phyloP scores from a whole-genome alignment of 2,113 vertebrate species.

The Neodontobutis hainanensis region DNA sequence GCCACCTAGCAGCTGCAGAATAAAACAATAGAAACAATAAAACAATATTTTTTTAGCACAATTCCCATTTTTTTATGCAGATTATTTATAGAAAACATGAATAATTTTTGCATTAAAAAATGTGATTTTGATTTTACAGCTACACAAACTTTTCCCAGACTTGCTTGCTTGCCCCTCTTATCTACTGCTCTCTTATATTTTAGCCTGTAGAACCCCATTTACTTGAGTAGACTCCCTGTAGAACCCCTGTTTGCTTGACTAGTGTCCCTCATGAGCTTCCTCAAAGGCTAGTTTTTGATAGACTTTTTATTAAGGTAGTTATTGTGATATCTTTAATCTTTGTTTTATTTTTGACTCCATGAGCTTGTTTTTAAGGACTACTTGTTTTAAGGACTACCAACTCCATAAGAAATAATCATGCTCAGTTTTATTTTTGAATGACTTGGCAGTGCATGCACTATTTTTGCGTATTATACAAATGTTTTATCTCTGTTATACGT shows the following conservation, averaged over 20 bases:
- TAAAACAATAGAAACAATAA: too few species aligned
- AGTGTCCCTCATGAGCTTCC: not conserved
- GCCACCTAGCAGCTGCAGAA: constrained; percentile 18
- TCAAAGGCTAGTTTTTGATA: too few species aligned
- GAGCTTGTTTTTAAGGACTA: constrained; percentile 55
- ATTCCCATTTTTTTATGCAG: too few species aligned
- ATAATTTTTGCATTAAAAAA: too few species aligned
- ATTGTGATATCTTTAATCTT: not conserved
- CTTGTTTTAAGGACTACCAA: constrained; percentile 11
- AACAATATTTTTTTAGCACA: too few species aligned
- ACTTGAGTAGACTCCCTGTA: not conserved
- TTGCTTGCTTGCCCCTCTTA: constrained; percentile 2
- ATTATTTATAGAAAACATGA: too few species aligned
- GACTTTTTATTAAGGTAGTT: not conserved
- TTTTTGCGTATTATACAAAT: not conserved
- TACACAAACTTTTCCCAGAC: not conserved
- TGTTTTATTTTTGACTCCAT: constrained; percentile 47
- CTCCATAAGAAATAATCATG: constrained; percentile 26
- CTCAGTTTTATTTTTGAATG: constrained; percentile 48
- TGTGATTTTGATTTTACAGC: not conserved
- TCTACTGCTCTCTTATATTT: not conserved
- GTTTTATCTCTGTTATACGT: not conserved
- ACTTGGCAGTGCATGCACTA: constrained; percentile 21
- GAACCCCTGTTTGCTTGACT: too few species aligned
- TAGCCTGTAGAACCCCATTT: not conserved